Base-by-base conservation (phyloP, 2,888 invertebrate genomes). In the Pecten maximus region DNA sequence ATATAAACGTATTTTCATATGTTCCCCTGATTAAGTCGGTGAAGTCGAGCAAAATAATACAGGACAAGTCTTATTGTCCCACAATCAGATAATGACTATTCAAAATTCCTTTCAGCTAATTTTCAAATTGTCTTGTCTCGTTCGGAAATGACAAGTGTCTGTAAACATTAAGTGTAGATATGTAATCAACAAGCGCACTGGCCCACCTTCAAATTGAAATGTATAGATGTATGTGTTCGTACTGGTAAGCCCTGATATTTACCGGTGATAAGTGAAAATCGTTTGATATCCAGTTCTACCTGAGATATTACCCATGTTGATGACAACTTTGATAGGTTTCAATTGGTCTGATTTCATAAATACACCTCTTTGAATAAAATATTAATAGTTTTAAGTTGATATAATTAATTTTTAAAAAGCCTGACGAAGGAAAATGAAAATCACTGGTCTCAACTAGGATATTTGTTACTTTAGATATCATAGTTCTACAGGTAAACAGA, bases 101-200 rank as follows among this genome's bases (percentile, higher is more conserved):
- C 74, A 74, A 74, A 74, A 74, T 74, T 74, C 74, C 74, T 74
- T 74, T 74, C 74, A 74, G 74, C 74, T 74, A 74, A 74, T 74
- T 74, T 74, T 74, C 15, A 74, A 74, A 74, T 74, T 74, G 74
- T 74, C 74, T 74, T 74, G 74, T 74, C 74, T 74, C 35, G 74
- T 74, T 74, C 74, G 74, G 35, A 74, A 35, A 74, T 74, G 74
- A 74, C 74, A 74, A 74, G 74, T 74, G 74, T 74, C 74, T 74
- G 74, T 74, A 74, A 74, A 74, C 35, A 74, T 74, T 35, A 74
- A 74, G 23, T 74, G 2, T 28, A 74, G 74, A 74, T 74, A 74
- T 35, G 74, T 74, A 74, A 35, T 74, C 74, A 74, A 28, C 74
- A 35, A 35, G 8, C 74, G 74, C 16, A 74, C 28, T 74, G 74